phyloP scores from a whole-genome alignment of 2,113 vertebrate genomes.

The Mormyrus iriodes region DNA sequence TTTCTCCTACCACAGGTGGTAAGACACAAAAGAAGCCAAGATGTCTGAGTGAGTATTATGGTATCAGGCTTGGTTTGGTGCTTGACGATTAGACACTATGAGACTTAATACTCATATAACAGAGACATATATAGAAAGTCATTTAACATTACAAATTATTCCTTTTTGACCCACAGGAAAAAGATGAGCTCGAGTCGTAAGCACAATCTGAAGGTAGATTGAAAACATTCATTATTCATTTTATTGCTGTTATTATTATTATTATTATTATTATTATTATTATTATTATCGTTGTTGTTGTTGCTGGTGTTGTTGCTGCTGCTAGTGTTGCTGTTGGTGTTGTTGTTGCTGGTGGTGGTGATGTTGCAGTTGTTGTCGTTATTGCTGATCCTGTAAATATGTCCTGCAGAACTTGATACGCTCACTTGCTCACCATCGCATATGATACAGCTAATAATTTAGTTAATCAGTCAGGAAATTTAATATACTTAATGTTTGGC shows the following conservation, averaged over 20 bases:
- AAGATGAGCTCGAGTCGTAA: constrained; percentile 72
- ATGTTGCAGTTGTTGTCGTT: background rate
- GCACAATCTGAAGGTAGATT: constrained; percentile 76
- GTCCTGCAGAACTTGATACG: background rate
- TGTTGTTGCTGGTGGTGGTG: background rate
- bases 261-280: background rate
- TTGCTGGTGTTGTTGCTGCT: background rate
- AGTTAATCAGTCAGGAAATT: background rate
- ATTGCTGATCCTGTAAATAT: background rate
- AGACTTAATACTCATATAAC: background rate
- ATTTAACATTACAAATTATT: background rate
- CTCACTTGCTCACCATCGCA: background rate
- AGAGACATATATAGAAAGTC: background rate
- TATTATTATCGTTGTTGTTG: background rate
- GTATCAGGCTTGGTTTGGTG: background rate
- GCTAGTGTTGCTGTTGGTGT: no score
- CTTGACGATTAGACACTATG: background rate
- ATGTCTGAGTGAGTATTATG: constrained; percentile 61
- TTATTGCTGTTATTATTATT: background rate
- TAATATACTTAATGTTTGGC: background rate
- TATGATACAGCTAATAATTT: background rate
- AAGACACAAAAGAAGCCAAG: constrained; percentile 38
- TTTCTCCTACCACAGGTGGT: constrained; percentile 31
- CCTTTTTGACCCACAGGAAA: constrained; percentile 52
- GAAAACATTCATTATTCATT: background rate